Conservation (phyloP, 2,888 invertebrate species). For the Eledona agricola region DNA sequence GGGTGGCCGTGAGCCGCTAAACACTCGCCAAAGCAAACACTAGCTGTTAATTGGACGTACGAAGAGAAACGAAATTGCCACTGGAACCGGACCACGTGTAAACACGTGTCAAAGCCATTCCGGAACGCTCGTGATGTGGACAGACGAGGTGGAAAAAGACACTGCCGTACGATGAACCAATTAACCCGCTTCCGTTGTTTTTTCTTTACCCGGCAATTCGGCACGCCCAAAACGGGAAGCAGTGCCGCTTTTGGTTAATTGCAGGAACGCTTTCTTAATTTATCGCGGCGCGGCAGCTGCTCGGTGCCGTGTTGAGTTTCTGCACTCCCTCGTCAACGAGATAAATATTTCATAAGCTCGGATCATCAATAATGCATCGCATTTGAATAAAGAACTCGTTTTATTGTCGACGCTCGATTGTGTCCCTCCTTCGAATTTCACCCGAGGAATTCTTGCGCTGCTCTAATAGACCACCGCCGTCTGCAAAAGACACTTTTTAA, state of each 20-base stretch:
- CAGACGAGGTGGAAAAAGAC: conserved; percentile 27
- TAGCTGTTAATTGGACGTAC: conserved; percentile 32
- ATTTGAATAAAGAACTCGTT: conserved; percentile 9
- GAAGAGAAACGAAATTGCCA: conserved; percentile 15
- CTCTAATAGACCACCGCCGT: too few relatives aligned
- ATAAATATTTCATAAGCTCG: conserved; percentile 7
- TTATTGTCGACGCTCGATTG: conserved; percentile 1
- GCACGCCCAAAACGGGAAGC: neutral
- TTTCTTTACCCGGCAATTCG: conserved; percentile 22
- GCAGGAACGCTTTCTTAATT: too few relatives aligned
- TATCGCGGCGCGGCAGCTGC: too few relatives aligned
- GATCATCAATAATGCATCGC: conserved; percentile 5
- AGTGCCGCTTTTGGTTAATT: too few relatives aligned
- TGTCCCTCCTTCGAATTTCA: conserved; percentile 1
- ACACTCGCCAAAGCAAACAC: conserved; percentile 33
- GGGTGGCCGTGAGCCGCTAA: conserved; percentile 6
- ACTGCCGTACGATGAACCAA: conserved; percentile 16
- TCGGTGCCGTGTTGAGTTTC: too few relatives aligned
- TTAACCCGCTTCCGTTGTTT: conserved; percentile 22
- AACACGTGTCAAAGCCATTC: conserved; percentile 27
- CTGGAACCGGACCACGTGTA: conserved; percentile 26
- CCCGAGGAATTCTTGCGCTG: neutral
- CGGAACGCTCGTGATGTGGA: conserved; percentile 26
- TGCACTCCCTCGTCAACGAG: conserved; percentile 2
- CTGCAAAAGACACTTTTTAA: conserved; percentile 29